These are phyloP conservation scores for Nerophis ophidion DNA, from an alignment of 2,113 vertebrate genomes.

Conservation along the genomic window DNA sequence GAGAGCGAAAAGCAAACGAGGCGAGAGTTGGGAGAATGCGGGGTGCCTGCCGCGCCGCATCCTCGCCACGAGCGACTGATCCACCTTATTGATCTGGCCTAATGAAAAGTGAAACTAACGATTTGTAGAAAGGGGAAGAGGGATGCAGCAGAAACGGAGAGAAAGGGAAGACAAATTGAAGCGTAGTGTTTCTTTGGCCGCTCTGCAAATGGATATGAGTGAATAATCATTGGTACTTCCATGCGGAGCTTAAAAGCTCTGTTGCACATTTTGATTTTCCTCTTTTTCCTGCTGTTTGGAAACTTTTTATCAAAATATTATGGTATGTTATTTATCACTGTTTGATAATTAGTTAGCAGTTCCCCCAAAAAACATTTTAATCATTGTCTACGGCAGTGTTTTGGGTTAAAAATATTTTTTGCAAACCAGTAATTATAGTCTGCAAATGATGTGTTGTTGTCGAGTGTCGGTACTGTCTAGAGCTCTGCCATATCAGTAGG, in stretches of 20 bases:
- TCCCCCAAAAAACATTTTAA: too few relatives aligned
- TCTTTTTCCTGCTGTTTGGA: neutral
- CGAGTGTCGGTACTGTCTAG: too few relatives aligned
- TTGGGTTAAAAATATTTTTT: too few relatives aligned
- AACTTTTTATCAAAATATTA: neutral
- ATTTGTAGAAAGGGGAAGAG: slow-evolving; percentile 34
- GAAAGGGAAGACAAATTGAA: slow-evolving; percentile 56
- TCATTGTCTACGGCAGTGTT: too few relatives aligned
- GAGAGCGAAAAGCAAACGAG: slow-evolving; percentile 19
- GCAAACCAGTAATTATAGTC: too few relatives aligned
- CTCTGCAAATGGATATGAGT: slow-evolving; percentile 54
- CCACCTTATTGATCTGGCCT: slow-evolving; percentile 64
- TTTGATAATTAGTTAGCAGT: too few relatives aligned
- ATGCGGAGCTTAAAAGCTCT: slow-evolving; percentile 31
- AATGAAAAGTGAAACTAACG: slow-evolving; percentile 71
- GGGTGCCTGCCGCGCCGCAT: slow-evolving; percentile 36
- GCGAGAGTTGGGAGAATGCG: slow-evolving; percentile 11
- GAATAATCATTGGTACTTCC: slow-evolving; percentile 54
- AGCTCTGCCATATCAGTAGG: too few relatives aligned
- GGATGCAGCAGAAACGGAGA: slow-evolving; percentile 24
- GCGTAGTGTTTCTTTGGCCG: slow-evolving; percentile 41
- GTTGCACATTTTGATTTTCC: slow-evolving; percentile 5
- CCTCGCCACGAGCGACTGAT: slow-evolving; percentile 55
- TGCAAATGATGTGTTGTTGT: too few relatives aligned
- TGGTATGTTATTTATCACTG: too few relatives aligned